These are phyloP conservation scores for Gryllus bimaculatus DNA, from an alignment of 1,140 invertebrate genomes.

Conservation along the genomic window DNA sequence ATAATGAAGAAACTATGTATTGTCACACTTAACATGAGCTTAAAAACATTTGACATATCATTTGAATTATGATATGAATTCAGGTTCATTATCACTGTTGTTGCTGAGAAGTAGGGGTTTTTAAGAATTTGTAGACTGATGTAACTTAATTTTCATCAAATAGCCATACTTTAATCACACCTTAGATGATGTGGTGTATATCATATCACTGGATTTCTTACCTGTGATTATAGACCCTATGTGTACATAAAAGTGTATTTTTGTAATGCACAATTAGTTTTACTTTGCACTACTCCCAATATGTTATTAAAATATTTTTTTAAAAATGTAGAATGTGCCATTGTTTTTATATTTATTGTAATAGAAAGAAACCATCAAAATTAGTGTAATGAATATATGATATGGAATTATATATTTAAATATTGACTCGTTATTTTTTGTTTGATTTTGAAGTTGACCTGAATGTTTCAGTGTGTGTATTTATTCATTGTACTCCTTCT, in stretches of 20 bases:
- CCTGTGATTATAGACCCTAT: background rate
- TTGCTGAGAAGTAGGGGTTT: background rate
- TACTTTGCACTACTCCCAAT: background rate
- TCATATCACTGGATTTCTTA: background rate
- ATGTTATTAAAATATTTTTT: background rate
- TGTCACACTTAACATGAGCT: no score
- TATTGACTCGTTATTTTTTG: background rate
- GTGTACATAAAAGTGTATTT: background rate
- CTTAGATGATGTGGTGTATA: background rate
- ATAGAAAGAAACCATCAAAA: background rate
- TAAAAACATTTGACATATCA: no score
- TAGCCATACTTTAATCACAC: background rate
- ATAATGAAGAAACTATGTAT: no score
- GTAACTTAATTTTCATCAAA: background rate
- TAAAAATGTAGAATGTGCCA: background rate
- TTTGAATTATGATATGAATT: no score
- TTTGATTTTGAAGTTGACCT: background rate
- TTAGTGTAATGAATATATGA: background rate
- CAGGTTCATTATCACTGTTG: background rate
- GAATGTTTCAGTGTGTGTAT: background rate
- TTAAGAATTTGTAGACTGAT: background rate
- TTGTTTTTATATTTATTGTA: background rate
- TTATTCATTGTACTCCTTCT: no score
- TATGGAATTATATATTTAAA: background rate
- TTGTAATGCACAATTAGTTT: background rate